Evolutionary conservation across 30 jellyfish, hydroid and myxozoan genomes (phyloP), one percentile per base, ranked within the genome.

Genomic region (Nemopilema nomurai): DNA sequence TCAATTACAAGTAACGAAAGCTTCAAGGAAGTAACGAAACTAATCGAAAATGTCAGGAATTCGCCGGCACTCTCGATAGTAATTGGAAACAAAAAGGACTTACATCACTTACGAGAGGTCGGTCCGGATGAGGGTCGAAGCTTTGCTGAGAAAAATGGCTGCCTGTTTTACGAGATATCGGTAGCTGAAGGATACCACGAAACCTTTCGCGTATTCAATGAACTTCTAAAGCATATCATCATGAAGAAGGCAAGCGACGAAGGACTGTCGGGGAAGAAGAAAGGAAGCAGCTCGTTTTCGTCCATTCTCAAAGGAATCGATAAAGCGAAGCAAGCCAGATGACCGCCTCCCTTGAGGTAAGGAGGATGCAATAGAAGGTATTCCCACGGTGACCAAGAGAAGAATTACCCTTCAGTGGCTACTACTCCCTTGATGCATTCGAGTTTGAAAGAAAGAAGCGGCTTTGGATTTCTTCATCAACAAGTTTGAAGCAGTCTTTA

Each of bases 101-200:
- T 91, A 71, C 89, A 85, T 50, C 97, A 91, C 74, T 91, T 91
- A 51, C 89, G 97, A 28, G 97, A 91, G 74, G 97, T 91, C 24
- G 85, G 88, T 21, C 70, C 88, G 27, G 97, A 74, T 28, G 97
- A 91, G 49, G 97, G 97, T n/a, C 67, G 90, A 80, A 73, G 51
- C 76, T 68, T 80, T 22, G 96, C 97, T 13, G 96, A 91, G 19
- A 91, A 91, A 78, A 66, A 74, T 67, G 88, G 83, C n/a, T 85
- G 92, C 72, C 85, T 76, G 32, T 91, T 91, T 51, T 91, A 64
- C 65, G 97, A 91, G 51, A 84, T 91, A 24, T 91, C 97, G 6
- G 97, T 91, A 33, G 92, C 97, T 20, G 97, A 91, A 67, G 97
- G 96, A 0, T 91, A 91, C 77, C 91, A 85, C 25, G 97, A 91